Base-by-base conservation (phyloP, 2,113 vertebrate species). In the Chitala chitala region DNA sequence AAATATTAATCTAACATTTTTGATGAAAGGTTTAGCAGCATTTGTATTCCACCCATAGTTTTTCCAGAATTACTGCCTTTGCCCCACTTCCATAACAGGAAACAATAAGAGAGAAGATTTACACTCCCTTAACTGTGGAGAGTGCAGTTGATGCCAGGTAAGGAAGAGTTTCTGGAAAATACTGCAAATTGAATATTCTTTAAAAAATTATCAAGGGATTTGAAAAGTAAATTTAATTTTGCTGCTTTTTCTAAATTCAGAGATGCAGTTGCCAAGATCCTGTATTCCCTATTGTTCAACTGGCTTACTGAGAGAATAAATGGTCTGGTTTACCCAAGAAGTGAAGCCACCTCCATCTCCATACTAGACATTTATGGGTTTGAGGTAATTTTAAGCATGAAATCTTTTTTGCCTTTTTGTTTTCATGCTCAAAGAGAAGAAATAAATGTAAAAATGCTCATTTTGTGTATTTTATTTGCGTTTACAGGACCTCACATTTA, bases 321-420 rank as follows among this genome's bases (percentile, higher is more conserved):
- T 9, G 90, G 87, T 26, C 90, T 92, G 75, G 93, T 98, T 75
- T 96, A 94, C 79, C 96, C 96, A 0, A 91, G 83, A 81, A 92
- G 91, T 69, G 93, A 95, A 29, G 88, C 93, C 0, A 90, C 94
- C 13, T 98, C 94, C 77, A 93, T 98, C 1, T 93, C 96, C 82
- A 93, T 99, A 83, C 78, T 98, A 86, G 97, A 99, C 82, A 98
- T 99, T 77, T 99, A 98, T 0, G 97, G 97, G 80, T 99, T 99
- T 0, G 96, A 99, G 95, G 97, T 98, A 24, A 72, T n/a, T 3
- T n/a, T n/a, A n/a, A n/a, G n/a, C n/a, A n/a, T n/a, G n/a, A n/a
- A n/a, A n/a, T n/a, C n/a, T n/a, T n/a, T n/a, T n/a, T n/a, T n/a
- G n/a, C n/a, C n/a, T n/a, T n/a, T n/a, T n/a, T n/a, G n/a, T n/a